Conservation (phyloP, 2,888 invertebrate genomes). For the Fabriciana adippe region DNA sequence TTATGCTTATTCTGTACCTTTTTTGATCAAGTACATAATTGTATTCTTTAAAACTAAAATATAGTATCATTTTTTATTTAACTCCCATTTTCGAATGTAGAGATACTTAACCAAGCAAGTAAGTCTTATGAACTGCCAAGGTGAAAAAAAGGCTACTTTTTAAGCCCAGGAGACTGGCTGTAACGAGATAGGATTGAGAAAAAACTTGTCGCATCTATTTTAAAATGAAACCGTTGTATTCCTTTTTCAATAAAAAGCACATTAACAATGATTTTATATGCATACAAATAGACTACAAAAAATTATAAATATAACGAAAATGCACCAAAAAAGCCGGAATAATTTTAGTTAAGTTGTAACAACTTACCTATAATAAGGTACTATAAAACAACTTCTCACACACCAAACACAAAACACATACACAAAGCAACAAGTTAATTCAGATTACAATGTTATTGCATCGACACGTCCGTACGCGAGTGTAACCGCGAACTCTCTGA, state of each 20-base stretch:
- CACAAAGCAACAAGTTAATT: conserved; percentile 11
- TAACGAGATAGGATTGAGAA: conserved; percentile 42
- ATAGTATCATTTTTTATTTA: background rate
- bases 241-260: conserved; percentile 26
- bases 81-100: conserved; percentile 1
- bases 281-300: background rate
- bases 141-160: conserved; percentile 46
- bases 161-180: conserved; percentile 45
- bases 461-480: conserved; percentile 46
- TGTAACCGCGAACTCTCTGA: conserved; percentile 55
- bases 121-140: conserved; percentile 28
- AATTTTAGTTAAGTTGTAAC: background rate
- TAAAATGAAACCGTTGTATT: conserved; percentile 42
- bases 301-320: background rate
- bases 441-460: background rate
- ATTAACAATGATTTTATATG: conserved; percentile 30
- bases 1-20: background rate
- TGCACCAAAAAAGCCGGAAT: background rate
- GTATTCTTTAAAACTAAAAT: background rate
- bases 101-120: conserved; percentile 1
- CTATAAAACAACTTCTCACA: conserved; percentile 8
- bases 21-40: background rate
- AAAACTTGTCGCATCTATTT: conserved; percentile 45
- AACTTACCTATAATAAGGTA: conserved; percentile 3
- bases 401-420: conserved; percentile 15